These are phyloP conservation scores for Mythimna ferrago DNA, from an alignment of 2,888 invertebrate species.

Conservation along the genomic window DNA sequence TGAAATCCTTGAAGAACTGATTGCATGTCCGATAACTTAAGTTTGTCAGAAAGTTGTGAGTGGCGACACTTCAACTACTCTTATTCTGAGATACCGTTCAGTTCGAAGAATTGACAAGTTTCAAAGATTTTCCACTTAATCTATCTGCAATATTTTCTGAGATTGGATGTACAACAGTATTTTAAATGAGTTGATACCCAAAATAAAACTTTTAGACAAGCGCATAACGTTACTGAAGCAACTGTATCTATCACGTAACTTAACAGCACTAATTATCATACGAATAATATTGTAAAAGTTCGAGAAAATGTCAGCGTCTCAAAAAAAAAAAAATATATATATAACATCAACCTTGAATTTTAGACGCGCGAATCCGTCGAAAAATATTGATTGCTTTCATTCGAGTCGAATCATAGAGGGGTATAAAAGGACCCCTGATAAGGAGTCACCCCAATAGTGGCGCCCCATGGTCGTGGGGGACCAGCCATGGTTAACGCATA, in stretches of 20 bases:
- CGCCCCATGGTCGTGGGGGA: constrained; percentile 45
- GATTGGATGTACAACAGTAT: not conserved
- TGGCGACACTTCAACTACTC: constrained; percentile 10
- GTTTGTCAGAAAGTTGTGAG: constrained; percentile 22
- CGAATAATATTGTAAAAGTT: not conserved
- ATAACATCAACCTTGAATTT: constrained; percentile 18
- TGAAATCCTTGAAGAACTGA: constrained; percentile 1
- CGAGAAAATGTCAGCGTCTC: not conserved
- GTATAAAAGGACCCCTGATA: constrained; percentile 54
- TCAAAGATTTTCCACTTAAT: constrained; percentile 1
- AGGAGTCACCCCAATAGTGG: constrained; percentile 47
- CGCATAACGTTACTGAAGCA: not conserved
- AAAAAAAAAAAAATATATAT: not conserved
- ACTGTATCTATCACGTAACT: not conserved
- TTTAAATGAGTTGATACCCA: not conserved
- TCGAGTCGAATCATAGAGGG: constrained; percentile 55
- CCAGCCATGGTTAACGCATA: constrained; percentile 23
- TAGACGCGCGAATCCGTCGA: constrained; percentile 36
- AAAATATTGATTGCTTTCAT: constrained; percentile 60
- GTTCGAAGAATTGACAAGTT: constrained; percentile 2
- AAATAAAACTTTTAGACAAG: not conserved
- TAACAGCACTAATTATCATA: not conserved
- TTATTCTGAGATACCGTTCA: not conserved
- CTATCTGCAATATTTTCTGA: not conserved
- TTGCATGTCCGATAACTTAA: constrained; percentile 15